Evolutionary conservation across 2,797 vertebrate genomes (phyloP).

Genomic region (Remorina albescens): DNA sequence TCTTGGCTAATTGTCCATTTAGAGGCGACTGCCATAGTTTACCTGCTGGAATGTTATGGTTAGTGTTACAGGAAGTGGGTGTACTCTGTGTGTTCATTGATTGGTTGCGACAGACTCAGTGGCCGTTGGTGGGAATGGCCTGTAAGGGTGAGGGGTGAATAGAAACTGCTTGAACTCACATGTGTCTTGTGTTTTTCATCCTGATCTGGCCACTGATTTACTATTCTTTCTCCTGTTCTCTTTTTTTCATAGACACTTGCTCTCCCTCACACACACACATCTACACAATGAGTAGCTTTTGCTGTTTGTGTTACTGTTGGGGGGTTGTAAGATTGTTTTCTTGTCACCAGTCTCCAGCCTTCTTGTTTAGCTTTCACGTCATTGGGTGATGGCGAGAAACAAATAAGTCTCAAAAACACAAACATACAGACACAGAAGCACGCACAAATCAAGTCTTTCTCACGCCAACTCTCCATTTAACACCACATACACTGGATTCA

Average conservation of each 20-base stretch:
- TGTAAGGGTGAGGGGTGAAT: constrained; percentile 24
- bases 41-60: constrained; percentile 78
- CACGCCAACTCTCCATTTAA: constrained; percentile 59
- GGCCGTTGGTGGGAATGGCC: constrained; percentile 55
- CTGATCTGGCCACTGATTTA: constrained; percentile 15
- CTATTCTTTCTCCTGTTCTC: neutral
- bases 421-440: constrained; percentile 31
- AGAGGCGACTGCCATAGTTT: constrained; percentile 78
- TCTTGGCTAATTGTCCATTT: constrained; percentile 84
- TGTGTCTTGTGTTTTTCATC: constrained; percentile 30
- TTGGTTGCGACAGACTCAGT: constrained; percentile 61
- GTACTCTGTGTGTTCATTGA: constrained; percentile 43
- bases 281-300: constrained; percentile 32
- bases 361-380: constrained; percentile 77
- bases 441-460: constrained; percentile 36
- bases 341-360: constrained; percentile 48
- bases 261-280: neutral
- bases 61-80: constrained; percentile 78
- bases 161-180: constrained; percentile 24
- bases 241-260: neutral
- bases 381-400: constrained; percentile 71
- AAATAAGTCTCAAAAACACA: constrained; percentile 55
- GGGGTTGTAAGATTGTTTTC: constrained; percentile 65
- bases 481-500: constrained; percentile 39
- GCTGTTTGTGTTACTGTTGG: constrained; percentile 69